These are phyloP conservation scores for Menura novaehollandiae DNA, from an alignment of 2,113 vertebrate species.

Conservation along the genomic window DNA sequence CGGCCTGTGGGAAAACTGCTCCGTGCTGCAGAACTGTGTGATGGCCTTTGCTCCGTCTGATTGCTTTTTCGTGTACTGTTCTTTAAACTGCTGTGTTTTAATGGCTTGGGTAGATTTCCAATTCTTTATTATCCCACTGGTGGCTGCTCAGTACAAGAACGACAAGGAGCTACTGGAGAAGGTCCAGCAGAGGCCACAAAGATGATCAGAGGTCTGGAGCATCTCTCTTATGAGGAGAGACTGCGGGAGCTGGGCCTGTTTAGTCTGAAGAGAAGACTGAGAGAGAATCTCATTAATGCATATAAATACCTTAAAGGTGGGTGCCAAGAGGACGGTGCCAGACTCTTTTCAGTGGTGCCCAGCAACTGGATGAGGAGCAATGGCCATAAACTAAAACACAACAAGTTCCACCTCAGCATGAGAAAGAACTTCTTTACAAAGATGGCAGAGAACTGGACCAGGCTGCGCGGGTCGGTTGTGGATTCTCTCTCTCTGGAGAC, in stretches of 20 bases:
- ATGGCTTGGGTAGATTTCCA: neutral
- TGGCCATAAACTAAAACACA: neutral
- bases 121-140: neutral
- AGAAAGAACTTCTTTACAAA: neutral
- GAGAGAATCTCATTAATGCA: neutral
- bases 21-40: neutral
- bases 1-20: neutral
- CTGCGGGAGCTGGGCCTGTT: fast-evolving
- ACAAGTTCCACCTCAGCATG: too few relatives aligned
- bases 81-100: neutral
- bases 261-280: too few relatives aligned
- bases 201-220: neutral
- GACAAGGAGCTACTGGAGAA: neutral
- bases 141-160: neutral
- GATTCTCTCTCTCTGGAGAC: neutral
- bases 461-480: fast-evolving
- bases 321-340: neutral
- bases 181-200: neutral
- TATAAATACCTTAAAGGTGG: neutral
- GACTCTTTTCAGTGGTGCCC: neutral
- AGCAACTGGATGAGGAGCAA: neutral
- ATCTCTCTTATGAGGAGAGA: neutral
- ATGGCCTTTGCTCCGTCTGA: neutral
- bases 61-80: neutral
- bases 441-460: neutral